Conservation (phyloP, 2,888 invertebrate genomes). For the Leucania comma region DNA sequence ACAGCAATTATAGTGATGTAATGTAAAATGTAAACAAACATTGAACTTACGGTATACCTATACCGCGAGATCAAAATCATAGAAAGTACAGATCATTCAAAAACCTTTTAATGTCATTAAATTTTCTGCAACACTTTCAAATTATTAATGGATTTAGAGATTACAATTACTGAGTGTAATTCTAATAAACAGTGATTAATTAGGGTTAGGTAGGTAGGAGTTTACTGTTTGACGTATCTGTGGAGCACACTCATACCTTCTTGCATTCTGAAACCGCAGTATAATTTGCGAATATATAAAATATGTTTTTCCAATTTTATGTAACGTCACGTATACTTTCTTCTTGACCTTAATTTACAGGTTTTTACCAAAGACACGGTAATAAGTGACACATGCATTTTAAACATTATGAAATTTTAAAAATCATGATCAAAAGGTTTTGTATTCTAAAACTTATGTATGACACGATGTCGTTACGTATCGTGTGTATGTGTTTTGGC, state of each 20-base stretch:
- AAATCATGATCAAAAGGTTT: background rate
- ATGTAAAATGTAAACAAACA: too few relatives aligned
- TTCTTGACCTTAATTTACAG: conserved; percentile 36
- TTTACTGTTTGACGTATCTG: too few relatives aligned
- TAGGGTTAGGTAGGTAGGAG: too few relatives aligned
- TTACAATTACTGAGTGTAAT: background rate
- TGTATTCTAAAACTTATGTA: background rate
- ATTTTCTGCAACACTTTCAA: background rate
- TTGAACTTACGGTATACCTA: too few relatives aligned
- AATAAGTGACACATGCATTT: conserved; percentile 37
- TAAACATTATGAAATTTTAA: conserved; percentile 29
- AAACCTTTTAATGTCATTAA: background rate
- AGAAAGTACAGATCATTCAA: too few relatives aligned
- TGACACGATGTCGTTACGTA: background rate
- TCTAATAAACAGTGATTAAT: background rate
- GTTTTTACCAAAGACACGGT: conserved; percentile 27
- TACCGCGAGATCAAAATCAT: too few relatives aligned
- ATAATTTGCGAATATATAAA: background rate
- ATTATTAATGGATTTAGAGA: background rate
- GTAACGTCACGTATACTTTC: conserved; percentile 24
- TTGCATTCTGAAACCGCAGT: too few relatives aligned
- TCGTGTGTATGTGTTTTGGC: background rate
- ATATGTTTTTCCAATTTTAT: conserved; percentile 3
- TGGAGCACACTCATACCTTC: too few relatives aligned
- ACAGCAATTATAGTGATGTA: too few relatives aligned